Evolutionary conservation across 2,888 invertebrate species (phyloP), one percentile per base, ranked within the genome.

Genomic region (Autographa gamma): DNA sequence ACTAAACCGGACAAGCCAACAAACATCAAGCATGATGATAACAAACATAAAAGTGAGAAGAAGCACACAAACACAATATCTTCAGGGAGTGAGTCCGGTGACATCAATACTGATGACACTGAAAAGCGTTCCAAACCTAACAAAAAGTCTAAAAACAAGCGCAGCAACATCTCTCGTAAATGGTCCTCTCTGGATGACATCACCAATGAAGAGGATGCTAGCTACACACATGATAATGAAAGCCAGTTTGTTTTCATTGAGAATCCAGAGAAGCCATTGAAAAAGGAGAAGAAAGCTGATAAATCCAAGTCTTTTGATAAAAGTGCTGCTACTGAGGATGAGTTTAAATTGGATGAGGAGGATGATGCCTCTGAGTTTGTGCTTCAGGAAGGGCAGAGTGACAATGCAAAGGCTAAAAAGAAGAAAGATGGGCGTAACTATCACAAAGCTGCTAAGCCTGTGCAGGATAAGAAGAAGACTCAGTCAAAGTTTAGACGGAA

Each of bases 101-200:
- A 96, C 73, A 86, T 94, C 34, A 94, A 92, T 63, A 92, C 89
- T 1, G 94, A 95, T 85, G 95, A 95, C 68, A 85, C 88, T 82
- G 90, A 96, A 78, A 94, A 96, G 81, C 89, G 90, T 78, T 88
- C 91, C 69, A 93, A 94, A 80, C 88, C 91, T 8, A 90, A 88
- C 71, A 93, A 95, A 80, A 92, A 92, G 77, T 89, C 92, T 2
- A 94, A 93, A 77, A 96, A 95, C 84, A 96, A 95, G 80, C 89
- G 92, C 9, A 93, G 88, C 81, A 95, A 93, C 63, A 91, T 93
- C 69, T 88, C 94, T 11, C 92, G 96, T 43, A 97, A 96, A 88
- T 97, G 97, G 97, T 96, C 96, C 34, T 97, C 97, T 16, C 88
- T 97, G 32, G 97, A 97, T 83, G 94, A 96, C 68, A 91, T 95